Evolutionary conservation across 1,140 invertebrate species (phyloP).

Genomic region (Cydia splendana): DNA sequence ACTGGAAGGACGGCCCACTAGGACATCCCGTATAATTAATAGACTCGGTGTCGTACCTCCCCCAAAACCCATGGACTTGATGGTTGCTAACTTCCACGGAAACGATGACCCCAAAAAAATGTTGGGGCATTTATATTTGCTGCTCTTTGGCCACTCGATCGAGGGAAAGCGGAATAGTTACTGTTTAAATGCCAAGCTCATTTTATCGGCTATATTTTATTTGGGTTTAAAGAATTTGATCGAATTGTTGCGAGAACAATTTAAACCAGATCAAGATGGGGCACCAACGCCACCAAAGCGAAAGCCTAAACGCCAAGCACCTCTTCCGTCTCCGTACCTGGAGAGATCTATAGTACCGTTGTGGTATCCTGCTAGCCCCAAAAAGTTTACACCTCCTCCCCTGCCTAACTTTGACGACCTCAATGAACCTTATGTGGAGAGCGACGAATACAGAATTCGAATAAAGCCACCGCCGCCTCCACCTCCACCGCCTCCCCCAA

Average conservation of each 20-base stretch:
- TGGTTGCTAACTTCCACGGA: conserved; percentile 60
- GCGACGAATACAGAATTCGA: conserved; percentile 43
- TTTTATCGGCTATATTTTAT: conserved; percentile 66
- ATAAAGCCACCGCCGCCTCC: conserved; percentile 56
- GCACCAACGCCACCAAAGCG: conserved; percentile 41
- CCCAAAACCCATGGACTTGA: conserved; percentile 55
- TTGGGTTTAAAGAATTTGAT: conserved; percentile 61
- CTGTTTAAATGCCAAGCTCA: conserved; percentile 58
- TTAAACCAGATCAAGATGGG: conserved; percentile 46
- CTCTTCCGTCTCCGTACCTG: conserved; percentile 61
- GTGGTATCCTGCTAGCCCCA: conserved; percentile 50
- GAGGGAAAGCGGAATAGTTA: conserved; percentile 57
- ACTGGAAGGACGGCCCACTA: conserved; percentile 60
- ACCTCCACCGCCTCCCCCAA: conserved; percentile 64
- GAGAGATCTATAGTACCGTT: conserved; percentile 58
- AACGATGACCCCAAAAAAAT: conserved; percentile 64
- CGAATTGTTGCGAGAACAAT: conserved; percentile 52
- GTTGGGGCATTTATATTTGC: conserved; percentile 61
- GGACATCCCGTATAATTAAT: conserved; percentile 51
- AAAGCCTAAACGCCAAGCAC: conserved; percentile 45
- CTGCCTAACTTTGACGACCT: conserved; percentile 62
- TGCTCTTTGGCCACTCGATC: conserved; percentile 58
- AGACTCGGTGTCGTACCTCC: conserved; percentile 59
- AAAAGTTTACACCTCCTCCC: conserved; percentile 51
- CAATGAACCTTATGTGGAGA: conserved; percentile 65